Percentiles rank a stretch among this genome's conserved stretches.
Evolutionary conservation across 2,888 invertebrate genomes (phyloP).

Genomic region (Taphrorychus bicolor): DNA sequence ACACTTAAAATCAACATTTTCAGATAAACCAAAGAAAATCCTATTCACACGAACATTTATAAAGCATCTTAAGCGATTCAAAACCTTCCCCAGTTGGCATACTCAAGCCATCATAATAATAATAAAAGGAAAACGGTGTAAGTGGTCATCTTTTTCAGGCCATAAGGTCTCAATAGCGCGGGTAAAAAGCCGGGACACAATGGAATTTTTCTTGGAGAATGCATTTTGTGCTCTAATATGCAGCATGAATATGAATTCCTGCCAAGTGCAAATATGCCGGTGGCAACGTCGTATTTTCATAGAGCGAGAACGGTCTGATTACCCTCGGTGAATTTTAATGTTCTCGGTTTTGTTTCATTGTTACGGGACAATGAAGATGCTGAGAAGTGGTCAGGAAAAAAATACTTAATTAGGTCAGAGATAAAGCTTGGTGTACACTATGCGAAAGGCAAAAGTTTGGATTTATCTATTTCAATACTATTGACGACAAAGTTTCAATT

Average conservation of each 20-base stretch:
- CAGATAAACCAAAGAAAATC: neutral
- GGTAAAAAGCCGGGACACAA: conserved; percentile 3
- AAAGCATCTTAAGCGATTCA: neutral
- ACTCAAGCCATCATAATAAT: neutral
- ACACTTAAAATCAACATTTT: neutral
- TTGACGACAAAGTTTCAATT: no score
- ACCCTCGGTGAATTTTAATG: conserved; percentile 18
- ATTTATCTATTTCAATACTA: no score
- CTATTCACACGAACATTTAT: neutral
- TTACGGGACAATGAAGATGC: neutral
- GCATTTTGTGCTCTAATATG: conserved; percentile 15
- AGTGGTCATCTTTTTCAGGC: conserved; percentile 2
- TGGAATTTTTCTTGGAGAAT: conserved; percentile 12
- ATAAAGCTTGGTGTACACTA: no score
- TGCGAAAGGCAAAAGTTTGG: no score
- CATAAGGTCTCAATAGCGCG: conserved; percentile 8
- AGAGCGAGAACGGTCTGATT: conserved; percentile 19
- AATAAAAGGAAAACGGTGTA: neutral
- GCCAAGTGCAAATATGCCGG: conserved; percentile 20
- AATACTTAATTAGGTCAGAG: no score
- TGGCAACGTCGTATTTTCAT: conserved; percentile 16
- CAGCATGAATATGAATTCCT: conserved; percentile 25
- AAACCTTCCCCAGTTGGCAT: neutral
- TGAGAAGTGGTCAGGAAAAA: neutral
- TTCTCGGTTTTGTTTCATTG: neutral